Base-by-base conservation (phyloP, 2,888 invertebrate species). In the Diogma glabrata region DNA sequence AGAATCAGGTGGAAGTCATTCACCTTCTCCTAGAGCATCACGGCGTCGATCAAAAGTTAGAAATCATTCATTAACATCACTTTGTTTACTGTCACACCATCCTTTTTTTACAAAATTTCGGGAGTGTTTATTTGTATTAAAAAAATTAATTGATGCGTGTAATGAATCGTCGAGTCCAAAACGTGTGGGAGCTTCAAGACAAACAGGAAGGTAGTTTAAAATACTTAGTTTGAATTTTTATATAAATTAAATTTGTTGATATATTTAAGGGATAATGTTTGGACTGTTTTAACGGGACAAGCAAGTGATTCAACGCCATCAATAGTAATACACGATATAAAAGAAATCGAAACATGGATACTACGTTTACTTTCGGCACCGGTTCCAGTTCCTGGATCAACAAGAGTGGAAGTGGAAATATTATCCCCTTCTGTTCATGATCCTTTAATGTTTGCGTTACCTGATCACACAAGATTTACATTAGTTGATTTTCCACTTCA, bases 301-400 rank as follows among this genome's bases (percentile, higher is more conserved):
- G 76, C 82, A 23, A 79, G 82, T 60, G 88, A 89, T 57, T 81
- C 82, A 53, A 84, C 86, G 16, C 87, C 91, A 2, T 86, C 88
- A 1, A 87, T 90, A 56, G 89, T 97, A 14, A 76, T 95, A 60
- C 95, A 95, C 69, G 96, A 97, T 71, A 92, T 99, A 36, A 82
- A 89, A 59, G 96, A 97, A 74, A 92, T 99, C 57, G 99, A 99
- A 73, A 97, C 95, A 7, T 99, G 99, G 97, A 96, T 99, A 60
- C 74, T 99, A 54, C 81, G 95, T 54, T 75, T 99, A 36, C 76
- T 99, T 43, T 96, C 95, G 58, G 90, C 97, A 52, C 99, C 99
- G 3, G 97, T 99, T 49, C 96, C 97, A 5, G 92, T 99, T 53
- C 99, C 99, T 28, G 92, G 93, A 52, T 94, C 93, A 72, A 99